Evolutionary conservation across 1,140 invertebrate species (phyloP), one percentile per base, ranked within the genome.

Genomic region (Charaxes varanes): DNA sequence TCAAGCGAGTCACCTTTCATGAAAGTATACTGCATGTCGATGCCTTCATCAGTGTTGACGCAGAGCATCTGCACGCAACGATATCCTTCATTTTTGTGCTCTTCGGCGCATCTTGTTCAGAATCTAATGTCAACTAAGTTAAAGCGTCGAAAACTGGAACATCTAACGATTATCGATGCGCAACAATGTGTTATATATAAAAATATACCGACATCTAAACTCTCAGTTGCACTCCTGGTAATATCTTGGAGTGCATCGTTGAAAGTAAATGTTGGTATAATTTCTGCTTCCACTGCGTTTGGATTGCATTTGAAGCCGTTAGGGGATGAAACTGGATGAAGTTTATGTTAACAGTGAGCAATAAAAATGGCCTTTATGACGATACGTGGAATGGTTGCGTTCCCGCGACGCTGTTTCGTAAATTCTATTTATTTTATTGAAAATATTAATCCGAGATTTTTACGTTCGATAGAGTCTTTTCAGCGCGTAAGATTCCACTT

Each of bases 291-390:
- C 48, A 70, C 59, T 71, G 65, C 74, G 64, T 82, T 79, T 61
- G 65, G 74, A 82, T 79, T 79, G 78, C 78, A 79, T 72, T 71
- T 68, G 65, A 53, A 67, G 56, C 70, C 69, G 65, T 70, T 61
- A 62, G 62, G 66, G 74, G 73, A 81, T 79, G 70, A 68, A 72
- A 59, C 53, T 49, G 62, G 65, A 78, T 78, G 57, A 70, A 73
- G 46, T 82, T 82, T 78, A 80, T 80, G 71, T 71, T 71, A 76
- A 80, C 67, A 60, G 68, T 63, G 51, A 64, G 71, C 66, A 67
- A 79, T 82, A 82, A 80, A 82, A 82, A 80, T 77, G 58, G 65
- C 71, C 70, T 82, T 82, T 82, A 82, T 73, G 69, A 67, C 65
- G 47, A 71, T 77, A 79, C 78, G 78, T 79, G 77, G 72, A 74